Percentiles rank a stretch among this genome's conserved stretches.
phyloP scores from a whole-genome alignment of 2,797 vertebrate species.

The Cynodonichthys magdalenae region DNA sequence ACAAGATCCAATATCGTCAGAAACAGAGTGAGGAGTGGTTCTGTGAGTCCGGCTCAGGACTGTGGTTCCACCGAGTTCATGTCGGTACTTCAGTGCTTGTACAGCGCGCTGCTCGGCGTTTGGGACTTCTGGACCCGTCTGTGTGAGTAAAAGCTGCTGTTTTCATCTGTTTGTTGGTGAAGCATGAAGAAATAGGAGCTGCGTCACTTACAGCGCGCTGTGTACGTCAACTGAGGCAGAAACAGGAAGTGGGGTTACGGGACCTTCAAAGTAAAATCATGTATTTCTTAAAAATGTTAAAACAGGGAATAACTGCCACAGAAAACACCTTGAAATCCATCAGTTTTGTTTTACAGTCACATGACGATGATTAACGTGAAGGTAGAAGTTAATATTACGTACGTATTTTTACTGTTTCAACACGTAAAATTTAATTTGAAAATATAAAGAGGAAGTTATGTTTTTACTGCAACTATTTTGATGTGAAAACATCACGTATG shows the following conservation, averaged over 20 bases:
- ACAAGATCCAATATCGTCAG: conserved; percentile 65
- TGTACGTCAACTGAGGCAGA: not conserved
- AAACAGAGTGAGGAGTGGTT: conserved; percentile 28
- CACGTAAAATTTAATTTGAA: conserved; percentile 44
- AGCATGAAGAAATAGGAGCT: conserved; percentile 9
- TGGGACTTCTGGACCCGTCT: conserved; percentile 70
- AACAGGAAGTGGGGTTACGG: conserved; percentile 4
- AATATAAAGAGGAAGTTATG: not conserved
- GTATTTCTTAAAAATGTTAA: no score
- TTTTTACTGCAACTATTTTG: not conserved
- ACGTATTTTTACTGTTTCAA: not conserved
- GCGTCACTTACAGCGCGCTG: not conserved
- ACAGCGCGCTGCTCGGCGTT: conserved; percentile 57
- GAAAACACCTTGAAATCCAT: not conserved
- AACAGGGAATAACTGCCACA: no score
- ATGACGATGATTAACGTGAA: not conserved
- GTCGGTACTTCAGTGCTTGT: conserved; percentile 56
- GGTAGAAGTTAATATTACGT: no score
- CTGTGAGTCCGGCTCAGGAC: not conserved
- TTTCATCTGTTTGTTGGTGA: conserved; percentile 26
- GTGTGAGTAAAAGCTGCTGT: conserved; percentile 66
- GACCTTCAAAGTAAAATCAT: conserved; percentile 52
- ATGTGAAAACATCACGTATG: conserved; percentile 25
- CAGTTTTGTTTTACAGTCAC: not conserved
- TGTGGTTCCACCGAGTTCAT: conserved; percentile 31